phyloP scores from a whole-genome alignment of 1,140 invertebrate genomes.

The Pinna nobilis region DNA sequence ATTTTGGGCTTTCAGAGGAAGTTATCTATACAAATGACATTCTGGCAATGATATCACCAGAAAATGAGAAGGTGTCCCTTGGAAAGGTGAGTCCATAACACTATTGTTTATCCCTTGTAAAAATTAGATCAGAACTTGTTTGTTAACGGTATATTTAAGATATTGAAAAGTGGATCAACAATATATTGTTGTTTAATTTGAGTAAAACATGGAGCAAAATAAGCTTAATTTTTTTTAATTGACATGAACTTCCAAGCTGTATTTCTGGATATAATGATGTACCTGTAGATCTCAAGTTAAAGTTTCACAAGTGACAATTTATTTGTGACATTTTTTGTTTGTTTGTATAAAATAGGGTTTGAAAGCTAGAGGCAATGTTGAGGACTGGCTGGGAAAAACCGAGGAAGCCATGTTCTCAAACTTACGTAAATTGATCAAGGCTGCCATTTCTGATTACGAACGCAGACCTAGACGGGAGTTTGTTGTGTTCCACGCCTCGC shows the following conservation, averaged over 20 bases:
- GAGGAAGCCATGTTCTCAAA: slow-evolving; percentile 80
- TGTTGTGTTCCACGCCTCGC: slow-evolving; percentile 79
- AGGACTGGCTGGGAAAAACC: slow-evolving; percentile 86
- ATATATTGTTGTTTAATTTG: slow-evolving; percentile 3
- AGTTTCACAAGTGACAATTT: too few relatives aligned
- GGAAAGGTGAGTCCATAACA: slow-evolving; percentile 78
- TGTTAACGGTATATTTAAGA: neutral
- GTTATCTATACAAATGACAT: slow-evolving; percentile 83
- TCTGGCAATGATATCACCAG: slow-evolving; percentile 89
- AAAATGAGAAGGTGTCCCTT: slow-evolving; percentile 85
- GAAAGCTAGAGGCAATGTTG: slow-evolving; percentile 90
- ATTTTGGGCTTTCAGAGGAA: slow-evolving; percentile 63
- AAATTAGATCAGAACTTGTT: neutral
- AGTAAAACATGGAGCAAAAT: too few relatives aligned
- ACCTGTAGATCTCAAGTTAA: too few relatives aligned
- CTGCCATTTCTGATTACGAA: slow-evolving; percentile 81
- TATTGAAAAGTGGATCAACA: neutral
- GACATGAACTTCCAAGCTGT: too few relatives aligned
- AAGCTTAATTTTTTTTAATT: too few relatives aligned
- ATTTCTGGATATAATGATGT: too few relatives aligned
- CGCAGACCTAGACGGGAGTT: slow-evolving; percentile 78
- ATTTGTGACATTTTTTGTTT: too few relatives aligned
- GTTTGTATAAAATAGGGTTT: too few relatives aligned
- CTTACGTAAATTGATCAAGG: slow-evolving; percentile 73
- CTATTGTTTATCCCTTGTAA: neutral